A percentile compares a stretch with the other conserved stretches of the same genome.
phyloP scores from a whole-genome alignment of 2,797 vertebrate genomes.

The Crocidura indochinensis region DNA sequence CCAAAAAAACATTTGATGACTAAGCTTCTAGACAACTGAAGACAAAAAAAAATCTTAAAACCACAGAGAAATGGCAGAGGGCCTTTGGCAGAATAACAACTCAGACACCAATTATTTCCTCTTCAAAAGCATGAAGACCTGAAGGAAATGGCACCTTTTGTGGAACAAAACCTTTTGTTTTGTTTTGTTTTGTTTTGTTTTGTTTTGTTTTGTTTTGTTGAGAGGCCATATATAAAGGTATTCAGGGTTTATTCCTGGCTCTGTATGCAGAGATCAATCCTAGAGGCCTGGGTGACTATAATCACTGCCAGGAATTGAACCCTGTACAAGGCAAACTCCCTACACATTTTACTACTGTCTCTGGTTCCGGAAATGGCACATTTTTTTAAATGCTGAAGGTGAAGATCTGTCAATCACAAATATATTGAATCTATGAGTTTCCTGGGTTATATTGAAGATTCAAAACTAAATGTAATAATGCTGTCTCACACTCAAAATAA shows the following conservation, averaged over 20 bases:
- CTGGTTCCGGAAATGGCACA: not conserved
- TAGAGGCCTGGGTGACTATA: no score
- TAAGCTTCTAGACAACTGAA: conserved; percentile 20
- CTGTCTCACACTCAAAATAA: conserved; percentile 3
- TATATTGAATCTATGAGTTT: not conserved
- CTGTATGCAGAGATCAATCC: no score
- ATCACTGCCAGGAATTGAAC: no score
- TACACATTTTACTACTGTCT: no score
- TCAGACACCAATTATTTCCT: conserved; percentile 3
- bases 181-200: no score
- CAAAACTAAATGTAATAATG: not conserved
- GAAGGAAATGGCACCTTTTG: not conserved
- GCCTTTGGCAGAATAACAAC: not conserved
- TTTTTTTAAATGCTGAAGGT: conserved; percentile 30
- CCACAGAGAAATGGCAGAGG: conserved; percentile 14
- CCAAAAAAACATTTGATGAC: conserved; percentile 26
- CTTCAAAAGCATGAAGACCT: not conserved
- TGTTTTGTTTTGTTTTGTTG: no score
- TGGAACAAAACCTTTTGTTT: no score
- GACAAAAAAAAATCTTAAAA: conserved; percentile 26
- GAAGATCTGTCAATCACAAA: conserved; percentile 3
- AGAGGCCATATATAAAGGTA: no score
- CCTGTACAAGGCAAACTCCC: no score
- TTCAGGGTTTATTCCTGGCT: no score
- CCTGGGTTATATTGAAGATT: not conserved